Conservation (phyloP, 2,888 invertebrate species). For the Ashinkailepas kermadecensis region DNA sequence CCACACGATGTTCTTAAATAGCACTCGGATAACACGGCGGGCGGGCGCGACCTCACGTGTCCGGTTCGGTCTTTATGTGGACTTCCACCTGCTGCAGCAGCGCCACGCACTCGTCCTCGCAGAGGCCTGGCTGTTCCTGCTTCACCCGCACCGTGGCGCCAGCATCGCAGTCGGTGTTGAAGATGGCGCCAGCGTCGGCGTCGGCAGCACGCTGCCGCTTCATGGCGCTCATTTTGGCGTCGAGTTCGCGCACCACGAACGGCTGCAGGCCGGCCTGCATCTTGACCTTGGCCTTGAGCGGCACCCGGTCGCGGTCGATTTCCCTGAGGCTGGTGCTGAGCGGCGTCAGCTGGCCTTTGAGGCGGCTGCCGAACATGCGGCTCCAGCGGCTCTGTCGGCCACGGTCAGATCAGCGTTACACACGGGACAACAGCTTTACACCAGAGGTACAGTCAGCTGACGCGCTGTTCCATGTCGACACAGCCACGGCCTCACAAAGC, state of each 20-base stretch:
- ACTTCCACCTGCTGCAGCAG: constrained; percentile 39
- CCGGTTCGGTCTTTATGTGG: constrained; percentile 39
- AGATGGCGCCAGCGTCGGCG: neutral
- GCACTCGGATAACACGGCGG: too few species aligned
- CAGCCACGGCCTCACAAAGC: neutral
- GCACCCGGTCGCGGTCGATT: constrained; percentile 11
- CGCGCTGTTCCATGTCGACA: too few species aligned
- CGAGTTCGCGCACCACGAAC: constrained; percentile 5
- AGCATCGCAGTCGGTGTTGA: neutral
- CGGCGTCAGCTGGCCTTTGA: neutral
- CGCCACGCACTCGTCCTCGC: constrained; percentile 35
- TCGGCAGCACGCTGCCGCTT: neutral
- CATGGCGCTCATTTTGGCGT: constrained; percentile 5
- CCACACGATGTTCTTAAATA: too few species aligned
- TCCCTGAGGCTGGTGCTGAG: neutral
- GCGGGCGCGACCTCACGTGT: too few species aligned
- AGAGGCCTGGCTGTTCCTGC: neutral
- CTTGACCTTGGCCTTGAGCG: constrained; percentile 3
- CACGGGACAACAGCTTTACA: neutral
- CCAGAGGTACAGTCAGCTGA: too few species aligned
- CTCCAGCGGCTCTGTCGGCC: constrained; percentile 6
- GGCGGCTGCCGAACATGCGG: constrained; percentile 7
- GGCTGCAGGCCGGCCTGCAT: constrained; percentile 16
- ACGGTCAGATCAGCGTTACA: neutral
- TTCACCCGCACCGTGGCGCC: constrained; percentile 3